Percentiles rank a stretch among this genome's conserved stretches.
Conservation (phyloP, 2,888 invertebrate species). For the Mesorhabditis spiculigera region DNA sequence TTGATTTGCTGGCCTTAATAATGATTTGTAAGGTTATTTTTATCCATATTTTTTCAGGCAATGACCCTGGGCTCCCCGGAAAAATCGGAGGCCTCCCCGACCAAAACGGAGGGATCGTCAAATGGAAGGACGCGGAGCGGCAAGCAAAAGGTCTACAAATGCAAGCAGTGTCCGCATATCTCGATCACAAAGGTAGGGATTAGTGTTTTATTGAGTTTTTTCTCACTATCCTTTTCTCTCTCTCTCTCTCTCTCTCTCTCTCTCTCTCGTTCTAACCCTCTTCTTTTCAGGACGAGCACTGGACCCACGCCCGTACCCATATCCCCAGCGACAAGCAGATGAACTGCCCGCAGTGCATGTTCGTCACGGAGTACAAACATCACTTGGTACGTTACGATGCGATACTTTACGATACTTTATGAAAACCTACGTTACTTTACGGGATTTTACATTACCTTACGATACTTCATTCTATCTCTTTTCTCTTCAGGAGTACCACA, state of each 20-base stretch:
- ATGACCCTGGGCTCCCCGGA: background rate
- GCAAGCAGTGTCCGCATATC: constrained; percentile 84
- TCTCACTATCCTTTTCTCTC: background rate
- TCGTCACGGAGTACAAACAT: constrained; percentile 97
- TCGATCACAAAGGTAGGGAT: constrained; percentile 73
- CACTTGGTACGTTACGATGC: constrained; percentile 70
- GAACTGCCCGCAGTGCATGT: constrained; percentile 85
- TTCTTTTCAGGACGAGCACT: constrained; percentile 71
- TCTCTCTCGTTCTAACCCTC: background rate
- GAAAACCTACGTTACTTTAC: no score
- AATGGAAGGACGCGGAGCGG: constrained; percentile 26
- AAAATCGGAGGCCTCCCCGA: background rate
- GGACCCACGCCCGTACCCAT: constrained; percentile 83
- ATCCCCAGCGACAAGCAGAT: constrained; percentile 88
- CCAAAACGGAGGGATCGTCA: constrained; percentile 8
- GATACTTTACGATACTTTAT: no score
- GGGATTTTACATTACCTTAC: no score
- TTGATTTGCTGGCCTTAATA: no score
- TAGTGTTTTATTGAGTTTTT: no score
- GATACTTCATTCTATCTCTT: background rate
- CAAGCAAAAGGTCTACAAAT: constrained; percentile 70
- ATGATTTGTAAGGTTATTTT: background rate
- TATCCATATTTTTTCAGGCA: background rate
- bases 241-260: constrained; percentile 5
- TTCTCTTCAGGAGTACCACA: constrained; percentile 75